Conservation (phyloP, 2,888 invertebrate species). For the Galerucella calmariensis region DNA sequence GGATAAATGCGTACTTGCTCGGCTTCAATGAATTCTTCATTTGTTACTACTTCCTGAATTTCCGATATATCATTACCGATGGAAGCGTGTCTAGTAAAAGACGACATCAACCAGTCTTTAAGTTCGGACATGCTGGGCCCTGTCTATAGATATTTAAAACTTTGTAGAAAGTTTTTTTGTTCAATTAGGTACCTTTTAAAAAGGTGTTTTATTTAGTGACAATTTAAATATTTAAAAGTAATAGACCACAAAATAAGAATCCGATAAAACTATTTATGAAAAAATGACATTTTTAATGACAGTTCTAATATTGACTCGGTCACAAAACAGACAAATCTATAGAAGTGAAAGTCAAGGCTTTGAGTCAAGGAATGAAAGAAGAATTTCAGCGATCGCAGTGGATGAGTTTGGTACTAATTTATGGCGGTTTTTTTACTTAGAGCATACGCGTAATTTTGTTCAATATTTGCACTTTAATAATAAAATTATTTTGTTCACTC, state of each 20-base stretch:
- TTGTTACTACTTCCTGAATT: not conserved
- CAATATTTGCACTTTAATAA: too few relatives aligned
- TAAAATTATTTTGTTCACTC: too few relatives aligned
- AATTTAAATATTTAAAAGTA: not conserved
- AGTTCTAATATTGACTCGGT: not conserved
- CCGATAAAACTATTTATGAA: not conserved
- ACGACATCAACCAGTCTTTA: not conserved
- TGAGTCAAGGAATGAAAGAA: too few relatives aligned
- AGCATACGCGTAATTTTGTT: too few relatives aligned
- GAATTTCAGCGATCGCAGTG: too few relatives aligned
- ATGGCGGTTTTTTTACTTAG: too few relatives aligned
- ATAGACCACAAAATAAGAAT: not conserved
- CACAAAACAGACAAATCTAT: too few relatives aligned
- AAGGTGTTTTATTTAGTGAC: not conserved
- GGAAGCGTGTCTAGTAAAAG: not conserved
- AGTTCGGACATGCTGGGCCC: not conserved
- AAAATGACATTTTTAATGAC: conserved; percentile 1
- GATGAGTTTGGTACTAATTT: too few relatives aligned
- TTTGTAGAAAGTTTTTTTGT: too few relatives aligned
- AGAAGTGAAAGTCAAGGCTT: too few relatives aligned
- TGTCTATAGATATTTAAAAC: not conserved
- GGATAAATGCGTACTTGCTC: conserved; percentile 61
- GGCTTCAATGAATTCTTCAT: conserved; percentile 23
- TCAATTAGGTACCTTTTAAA: not conserved
- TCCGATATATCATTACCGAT: not conserved